phyloP scores from a whole-genome alignment of 2,797 vertebrate species.

The Gobio occitaniae region DNA sequence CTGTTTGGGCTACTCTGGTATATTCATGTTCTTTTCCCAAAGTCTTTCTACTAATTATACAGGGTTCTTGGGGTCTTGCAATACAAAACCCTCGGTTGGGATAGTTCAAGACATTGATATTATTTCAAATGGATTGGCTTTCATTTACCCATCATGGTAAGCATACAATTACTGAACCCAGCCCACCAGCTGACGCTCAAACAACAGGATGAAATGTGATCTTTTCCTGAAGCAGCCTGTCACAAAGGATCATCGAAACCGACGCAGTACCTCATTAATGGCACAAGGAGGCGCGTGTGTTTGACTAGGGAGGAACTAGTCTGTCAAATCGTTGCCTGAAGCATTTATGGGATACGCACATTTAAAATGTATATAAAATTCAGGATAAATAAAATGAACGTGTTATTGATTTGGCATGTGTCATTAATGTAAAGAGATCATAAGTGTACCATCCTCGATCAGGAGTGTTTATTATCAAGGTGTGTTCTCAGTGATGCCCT shows the following conservation, averaged over 20 bases:
- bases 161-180: conserved; percentile 35
- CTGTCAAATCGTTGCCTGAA: background rate
- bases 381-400: background rate
- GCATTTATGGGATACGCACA: background rate
- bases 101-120: background rate
- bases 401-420: background rate
- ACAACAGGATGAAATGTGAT: conserved; percentile 49
- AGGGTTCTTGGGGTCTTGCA: background rate
- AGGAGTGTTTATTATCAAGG: background rate
- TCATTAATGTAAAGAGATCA: background rate
- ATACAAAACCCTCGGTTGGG: background rate
- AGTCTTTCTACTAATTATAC: background rate
- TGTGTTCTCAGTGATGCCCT: background rate
- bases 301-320: background rate
- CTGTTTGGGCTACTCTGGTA: background rate
- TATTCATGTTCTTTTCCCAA: background rate
- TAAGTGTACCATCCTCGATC: background rate
- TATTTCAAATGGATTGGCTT: conserved; percentile 23
- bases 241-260: background rate
- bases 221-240: conserved; percentile 1
- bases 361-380: background rate
- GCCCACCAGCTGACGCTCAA: conserved; percentile 42
- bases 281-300: conserved; percentile 48
- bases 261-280: conserved; percentile 2
- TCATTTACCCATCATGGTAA: conserved; percentile 32